These are phyloP conservation scores for Trissolcus brochymenae DNA, from an alignment of 2,888 invertebrate genomes.

Conservation along the genomic window DNA sequence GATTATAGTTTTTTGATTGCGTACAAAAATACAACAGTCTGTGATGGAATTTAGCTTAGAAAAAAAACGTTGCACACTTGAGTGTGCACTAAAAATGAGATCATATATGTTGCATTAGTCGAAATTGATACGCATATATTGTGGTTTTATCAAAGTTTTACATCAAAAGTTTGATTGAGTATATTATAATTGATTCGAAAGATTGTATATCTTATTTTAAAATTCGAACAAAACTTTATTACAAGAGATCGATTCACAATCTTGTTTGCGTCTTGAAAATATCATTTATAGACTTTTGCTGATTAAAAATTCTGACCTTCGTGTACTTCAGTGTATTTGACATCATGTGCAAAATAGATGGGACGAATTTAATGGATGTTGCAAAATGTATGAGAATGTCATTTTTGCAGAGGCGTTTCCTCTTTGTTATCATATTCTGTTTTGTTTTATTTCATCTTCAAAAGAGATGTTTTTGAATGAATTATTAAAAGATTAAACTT, in stretches of 20 bases:
- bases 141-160: neutral
- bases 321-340: neutral
- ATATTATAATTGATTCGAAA: neutral
- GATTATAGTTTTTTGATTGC: too few relatives aligned
- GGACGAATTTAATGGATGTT: neutral
- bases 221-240: neutral
- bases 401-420: conserved; percentile 34
- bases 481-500: too few relatives aligned
- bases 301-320: conserved; percentile 4
- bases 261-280: neutral
- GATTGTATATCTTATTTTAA: neutral
- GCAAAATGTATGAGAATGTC: neutral
- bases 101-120: too few relatives aligned
- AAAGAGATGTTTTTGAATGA: too few relatives aligned
- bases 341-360: conserved; percentile 1
- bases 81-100: too few relatives aligned
- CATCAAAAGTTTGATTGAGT: neutral
- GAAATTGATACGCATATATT: too few relatives aligned
- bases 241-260: neutral
- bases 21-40: too few relatives aligned
- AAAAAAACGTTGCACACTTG: too few relatives aligned
- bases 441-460: conserved; percentile 5
- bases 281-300: neutral
- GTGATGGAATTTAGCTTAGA: too few relatives aligned
- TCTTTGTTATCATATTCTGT: conserved; percentile 18